Evolutionary conservation across 1,140 invertebrate species (phyloP).

Genomic region (Drosophila pallidifrons): DNA sequence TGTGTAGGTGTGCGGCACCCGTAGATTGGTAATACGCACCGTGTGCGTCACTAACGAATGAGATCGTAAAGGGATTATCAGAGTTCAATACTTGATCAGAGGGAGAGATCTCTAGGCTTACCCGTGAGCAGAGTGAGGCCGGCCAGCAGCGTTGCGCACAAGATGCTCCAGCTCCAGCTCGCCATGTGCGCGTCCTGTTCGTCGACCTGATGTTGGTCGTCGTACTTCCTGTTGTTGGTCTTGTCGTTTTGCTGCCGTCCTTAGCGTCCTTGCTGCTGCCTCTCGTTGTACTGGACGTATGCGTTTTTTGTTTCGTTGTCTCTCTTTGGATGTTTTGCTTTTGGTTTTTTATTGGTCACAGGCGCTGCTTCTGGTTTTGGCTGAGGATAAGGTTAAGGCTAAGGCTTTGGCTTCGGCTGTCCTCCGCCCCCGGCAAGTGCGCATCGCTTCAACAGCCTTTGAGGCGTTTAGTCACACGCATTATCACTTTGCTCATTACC

Average conservation of each 20-base stretch:
- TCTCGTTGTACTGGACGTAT: slow-evolving; percentile 47
- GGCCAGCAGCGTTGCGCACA: slow-evolving; percentile 70
- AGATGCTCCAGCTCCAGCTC: slow-evolving; percentile 65
- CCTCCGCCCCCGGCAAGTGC: slow-evolving; percentile 19
- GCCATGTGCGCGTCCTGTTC: slow-evolving; percentile 64
- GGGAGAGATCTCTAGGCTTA: slow-evolving; percentile 23
- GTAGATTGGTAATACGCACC: slow-evolving; percentile 82
- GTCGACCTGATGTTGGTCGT: slow-evolving; percentile 49
- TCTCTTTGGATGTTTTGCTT: not conserved
- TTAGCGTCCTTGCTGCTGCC: slow-evolving; percentile 16
- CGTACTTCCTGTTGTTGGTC: slow-evolving; percentile 19
- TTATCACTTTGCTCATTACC: slow-evolving; percentile 53
- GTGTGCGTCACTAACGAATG: slow-evolving; percentile 65
- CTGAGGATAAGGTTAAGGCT: slow-evolving; percentile 27
- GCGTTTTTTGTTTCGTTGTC: slow-evolving; percentile 28
- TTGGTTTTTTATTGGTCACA: not conserved
- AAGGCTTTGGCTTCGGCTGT: slow-evolving; percentile 19
- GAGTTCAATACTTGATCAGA: not conserved
- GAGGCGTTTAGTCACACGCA: slow-evolving; percentile 53
- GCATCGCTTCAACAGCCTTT: slow-evolving; percentile 56
- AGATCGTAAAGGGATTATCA: not conserved
- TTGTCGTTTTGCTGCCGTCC: slow-evolving; percentile 37
- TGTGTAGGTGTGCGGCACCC: slow-evolving; percentile 82
- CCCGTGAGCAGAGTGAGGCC: slow-evolving; percentile 78
- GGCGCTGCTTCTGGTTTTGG: not conserved